phyloP scores from a whole-genome alignment of 2,888 invertebrate species.

The Allacma fusca region DNA sequence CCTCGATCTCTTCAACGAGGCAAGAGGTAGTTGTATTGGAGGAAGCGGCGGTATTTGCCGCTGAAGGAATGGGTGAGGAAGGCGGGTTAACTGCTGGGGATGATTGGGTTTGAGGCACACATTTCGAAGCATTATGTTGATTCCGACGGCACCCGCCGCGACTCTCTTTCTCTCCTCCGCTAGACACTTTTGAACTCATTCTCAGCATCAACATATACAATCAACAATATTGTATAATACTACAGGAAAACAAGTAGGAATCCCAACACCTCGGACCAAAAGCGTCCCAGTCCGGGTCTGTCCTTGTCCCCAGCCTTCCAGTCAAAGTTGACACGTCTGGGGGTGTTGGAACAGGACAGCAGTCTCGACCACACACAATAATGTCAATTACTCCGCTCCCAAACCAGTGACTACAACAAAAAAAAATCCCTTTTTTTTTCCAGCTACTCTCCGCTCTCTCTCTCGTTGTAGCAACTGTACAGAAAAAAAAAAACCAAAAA shows the following conservation, averaged over 20 bases:
- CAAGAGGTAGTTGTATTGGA: conserved; percentile 35
- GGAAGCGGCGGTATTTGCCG: conserved; percentile 22
- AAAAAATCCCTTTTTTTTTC: no score
- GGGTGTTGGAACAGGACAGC: neutral
- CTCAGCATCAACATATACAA: conserved; percentile 53
- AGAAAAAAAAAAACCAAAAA: neutral
- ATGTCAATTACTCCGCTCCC: neutral
- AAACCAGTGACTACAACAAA: neutral
- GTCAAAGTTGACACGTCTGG: neutral
- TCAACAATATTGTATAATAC: conserved; percentile 25
- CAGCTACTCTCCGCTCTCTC: neutral
- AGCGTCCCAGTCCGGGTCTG: neutral
- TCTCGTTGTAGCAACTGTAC: neutral
- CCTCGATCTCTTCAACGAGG: conserved; percentile 52
- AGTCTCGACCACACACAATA: neutral
- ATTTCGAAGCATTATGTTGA: conserved; percentile 50
- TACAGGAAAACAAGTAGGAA: neutral
- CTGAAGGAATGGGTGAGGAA: conserved; percentile 47
- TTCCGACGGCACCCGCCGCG: conserved; percentile 46
- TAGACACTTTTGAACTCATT: conserved; percentile 57
- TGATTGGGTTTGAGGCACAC: conserved; percentile 52
- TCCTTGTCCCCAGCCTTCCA: neutral
- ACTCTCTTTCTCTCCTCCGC: conserved; percentile 43
- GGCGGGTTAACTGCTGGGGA: conserved; percentile 50
- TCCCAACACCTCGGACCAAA: neutral